A percentile compares a stretch with the other conserved stretches of the same genome.
Evolutionary conservation across 2,888 invertebrate genomes (phyloP).

Genomic region (Plemyria rubiginata): DNA sequence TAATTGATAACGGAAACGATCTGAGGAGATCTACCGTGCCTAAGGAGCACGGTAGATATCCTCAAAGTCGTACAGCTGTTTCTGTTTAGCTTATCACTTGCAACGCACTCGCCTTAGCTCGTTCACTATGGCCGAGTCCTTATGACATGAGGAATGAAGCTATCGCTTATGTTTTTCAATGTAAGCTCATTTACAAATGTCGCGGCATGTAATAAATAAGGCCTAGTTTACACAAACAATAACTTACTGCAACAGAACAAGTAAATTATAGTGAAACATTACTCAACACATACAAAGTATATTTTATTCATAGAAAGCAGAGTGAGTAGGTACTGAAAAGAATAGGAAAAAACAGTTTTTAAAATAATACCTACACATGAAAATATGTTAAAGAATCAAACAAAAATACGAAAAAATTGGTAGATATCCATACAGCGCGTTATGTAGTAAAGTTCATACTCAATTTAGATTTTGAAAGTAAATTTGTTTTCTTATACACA

Average conservation of each 20-base stretch:
- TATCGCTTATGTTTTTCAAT: constrained; percentile 22
- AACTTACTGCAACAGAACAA: constrained; percentile 27
- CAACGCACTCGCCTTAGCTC: background rate
- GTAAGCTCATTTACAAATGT: constrained; percentile 18
- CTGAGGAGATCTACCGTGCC: too few species aligned
- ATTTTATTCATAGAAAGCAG: constrained; percentile 20
- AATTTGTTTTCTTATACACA: too few species aligned
- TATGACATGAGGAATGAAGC: constrained; percentile 12
- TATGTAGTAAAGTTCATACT: too few species aligned
- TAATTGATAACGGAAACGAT: too few species aligned
- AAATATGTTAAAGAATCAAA: too few species aligned
- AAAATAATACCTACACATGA: background rate
- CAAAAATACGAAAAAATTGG: too few species aligned
- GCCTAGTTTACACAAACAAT: constrained; percentile 31
- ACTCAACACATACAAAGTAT: constrained; percentile 35
- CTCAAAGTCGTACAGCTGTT: too few species aligned
- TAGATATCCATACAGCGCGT: too few species aligned
- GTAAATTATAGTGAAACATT: constrained; percentile 30
- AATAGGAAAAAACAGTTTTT: background rate
- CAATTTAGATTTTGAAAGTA: too few species aligned
- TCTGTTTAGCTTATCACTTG: too few species aligned
- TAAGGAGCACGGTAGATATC: too few species aligned
- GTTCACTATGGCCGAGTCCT: background rate
- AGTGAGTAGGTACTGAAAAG: background rate
- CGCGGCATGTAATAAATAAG: constrained; percentile 24